Evolutionary conservation across 2,888 invertebrate species (phyloP).

Genomic region (Acleris holmiana): DNA sequence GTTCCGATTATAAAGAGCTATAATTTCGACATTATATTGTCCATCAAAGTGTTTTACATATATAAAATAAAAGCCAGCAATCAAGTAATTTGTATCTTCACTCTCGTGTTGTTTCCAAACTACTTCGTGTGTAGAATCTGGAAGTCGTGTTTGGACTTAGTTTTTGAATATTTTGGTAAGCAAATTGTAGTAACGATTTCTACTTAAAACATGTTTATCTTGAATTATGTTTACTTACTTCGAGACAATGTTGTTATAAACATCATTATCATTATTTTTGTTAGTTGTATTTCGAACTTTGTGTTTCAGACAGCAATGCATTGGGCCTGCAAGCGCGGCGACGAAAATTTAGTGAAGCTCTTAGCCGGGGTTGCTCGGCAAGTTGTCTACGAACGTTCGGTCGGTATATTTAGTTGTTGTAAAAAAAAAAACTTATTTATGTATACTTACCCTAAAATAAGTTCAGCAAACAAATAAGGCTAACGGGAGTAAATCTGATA

Average conservation of each 20-base stretch:
- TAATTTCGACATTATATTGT: slow-evolving; percentile 83
- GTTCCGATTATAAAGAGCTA: slow-evolving; percentile 82
- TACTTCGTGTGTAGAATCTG: slow-evolving; percentile 65
- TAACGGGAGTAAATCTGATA: too few relatives aligned
- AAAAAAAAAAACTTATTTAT: too few relatives aligned
- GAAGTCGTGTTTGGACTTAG: slow-evolving; percentile 67
- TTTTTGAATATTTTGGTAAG: slow-evolving; percentile 59
- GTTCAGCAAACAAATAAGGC: too few relatives aligned
- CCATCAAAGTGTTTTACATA: slow-evolving; percentile 83
- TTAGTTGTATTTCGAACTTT: slow-evolving; percentile 37
- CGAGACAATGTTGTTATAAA: neutral
- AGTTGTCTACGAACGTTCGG: slow-evolving; percentile 94
- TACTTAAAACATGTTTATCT: neutral
- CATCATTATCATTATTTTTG: neutral
- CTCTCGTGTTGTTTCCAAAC: slow-evolving; percentile 64
- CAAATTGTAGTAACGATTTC: slow-evolving; percentile 52
- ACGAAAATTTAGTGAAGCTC: slow-evolving; percentile 94
- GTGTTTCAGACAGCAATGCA: slow-evolving; percentile 95
- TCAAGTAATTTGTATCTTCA: slow-evolving; percentile 81
- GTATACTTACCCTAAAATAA: too few relatives aligned
- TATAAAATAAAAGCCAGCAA: slow-evolving; percentile 79
- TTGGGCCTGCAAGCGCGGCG: slow-evolving; percentile 98
- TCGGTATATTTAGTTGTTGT: slow-evolving; percentile 70
- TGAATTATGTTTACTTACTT: neutral
- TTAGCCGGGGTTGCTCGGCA: slow-evolving; percentile 93